Evolutionary conservation across 2,113 vertebrate genomes (phyloP), one percentile per base, ranked within the genome.

Genomic region (Jaculus jaculus): DNA sequence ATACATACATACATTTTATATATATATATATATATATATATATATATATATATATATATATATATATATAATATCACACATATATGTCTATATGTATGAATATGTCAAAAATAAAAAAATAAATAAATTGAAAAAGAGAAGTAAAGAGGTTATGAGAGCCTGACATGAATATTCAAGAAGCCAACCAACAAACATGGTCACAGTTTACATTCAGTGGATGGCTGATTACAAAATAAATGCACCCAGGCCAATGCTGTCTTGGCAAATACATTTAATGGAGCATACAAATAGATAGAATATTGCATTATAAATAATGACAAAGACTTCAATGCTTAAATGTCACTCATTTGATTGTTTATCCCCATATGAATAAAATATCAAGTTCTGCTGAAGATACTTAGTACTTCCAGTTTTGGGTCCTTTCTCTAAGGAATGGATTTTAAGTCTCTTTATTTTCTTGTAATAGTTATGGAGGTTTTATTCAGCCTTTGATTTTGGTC

Each of bases 221-320:
- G n/a, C 8, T 0, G 0, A 28, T n/a, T 8, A 42, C 4, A 37
- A 60, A 74, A 34, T 0, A 66, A 73, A 69, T 3, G 10, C n/a
- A 32, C 0, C 4, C 12, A 51, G 26, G 10, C 15, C 54, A 47
- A 12, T 21, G 34, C 3, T 34, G 42, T 12, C 11, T 71, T 37
- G 24, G 39, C 26, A 73, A 24, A 66, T 17, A 30, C 2, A 26
- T n/a, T 54, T 42, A 51, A 30, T 39, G 23, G 26, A 80, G 16
- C 3, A 21, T 0, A 0, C 10, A 83, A 18, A 3, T 18, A 30
- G 32, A 16, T 7, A 75, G 9, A 37, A 20, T 26, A 69, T 21
- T 37, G 26, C 17, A 16, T 11, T n/a, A 5, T 7, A 75, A 51
- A 75, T 32, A 79, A 71, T 2, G 72, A 77, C 8, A 75, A 85